Evolutionary conservation across 2,113 vertebrate genomes (phyloP).

Genomic region (Phainopepla nitens): DNA sequence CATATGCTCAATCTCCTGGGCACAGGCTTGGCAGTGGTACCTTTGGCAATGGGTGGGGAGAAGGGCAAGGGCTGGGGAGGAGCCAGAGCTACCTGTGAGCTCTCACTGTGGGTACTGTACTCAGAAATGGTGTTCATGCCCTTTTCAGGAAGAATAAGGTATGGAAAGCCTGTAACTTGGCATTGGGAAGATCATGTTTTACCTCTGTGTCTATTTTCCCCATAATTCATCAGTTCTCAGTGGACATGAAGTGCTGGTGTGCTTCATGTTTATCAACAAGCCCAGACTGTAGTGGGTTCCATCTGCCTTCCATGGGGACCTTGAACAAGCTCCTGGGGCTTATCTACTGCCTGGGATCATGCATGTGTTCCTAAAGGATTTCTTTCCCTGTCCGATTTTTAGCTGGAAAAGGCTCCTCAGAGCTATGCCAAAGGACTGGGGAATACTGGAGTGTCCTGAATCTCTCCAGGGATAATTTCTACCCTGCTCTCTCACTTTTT

Average conservation of each 20-base stretch:
- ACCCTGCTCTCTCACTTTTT: not conserved
- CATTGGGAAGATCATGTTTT: not conserved
- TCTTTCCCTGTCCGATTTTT: not conserved
- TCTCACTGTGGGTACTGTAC: not conserved
- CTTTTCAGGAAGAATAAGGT: not conserved
- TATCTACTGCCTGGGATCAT: not conserved
- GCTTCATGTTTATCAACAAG: not conserved
- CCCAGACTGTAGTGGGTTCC: not conserved
- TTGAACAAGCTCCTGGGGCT: not conserved
- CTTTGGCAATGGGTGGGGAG: not conserved
- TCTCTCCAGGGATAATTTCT: not conserved
- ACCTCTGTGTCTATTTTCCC: not conserved
- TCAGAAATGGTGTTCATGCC: not conserved
- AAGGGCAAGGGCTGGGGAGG: not conserved
- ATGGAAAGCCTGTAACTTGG: not conserved
- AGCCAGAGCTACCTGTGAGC: not conserved
- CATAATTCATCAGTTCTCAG: not conserved
- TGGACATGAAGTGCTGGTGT: not conserved
- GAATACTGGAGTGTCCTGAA: not conserved
- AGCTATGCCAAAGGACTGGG: not conserved
- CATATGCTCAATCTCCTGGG: not conserved
- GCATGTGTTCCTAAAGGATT: not conserved
- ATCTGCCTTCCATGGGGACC: not conserved
- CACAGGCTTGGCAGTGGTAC: not conserved
- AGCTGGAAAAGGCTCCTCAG: not conserved